These are phyloP conservation scores for Crematogaster levior DNA, from an alignment of 2,888 invertebrate genomes.

Conservation along the genomic window DNA sequence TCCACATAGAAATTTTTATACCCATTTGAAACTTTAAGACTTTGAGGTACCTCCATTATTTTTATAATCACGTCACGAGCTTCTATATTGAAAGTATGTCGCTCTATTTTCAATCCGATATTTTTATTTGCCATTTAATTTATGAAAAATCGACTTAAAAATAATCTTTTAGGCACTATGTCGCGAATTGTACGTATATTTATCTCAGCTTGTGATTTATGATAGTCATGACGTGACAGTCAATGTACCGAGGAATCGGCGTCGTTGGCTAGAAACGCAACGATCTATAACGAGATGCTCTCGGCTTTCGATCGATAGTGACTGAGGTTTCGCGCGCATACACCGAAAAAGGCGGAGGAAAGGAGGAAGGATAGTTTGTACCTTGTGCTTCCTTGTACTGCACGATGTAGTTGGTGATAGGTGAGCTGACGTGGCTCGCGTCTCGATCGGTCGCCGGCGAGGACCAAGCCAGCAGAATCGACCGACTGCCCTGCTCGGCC, in stretches of 20 bases:
- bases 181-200: background rate
- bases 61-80: background rate
- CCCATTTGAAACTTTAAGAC: background rate
- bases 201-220: background rate
- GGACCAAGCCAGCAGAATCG: slow-evolving; percentile 88
- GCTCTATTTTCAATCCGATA: background rate
- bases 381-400: slow-evolving; percentile 88
- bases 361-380: slow-evolving; percentile 70
- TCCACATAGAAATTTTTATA: background rate
- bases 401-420: slow-evolving; percentile 87
- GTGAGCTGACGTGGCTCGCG: slow-evolving; percentile 85
- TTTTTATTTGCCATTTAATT: background rate
- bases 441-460: slow-evolving; percentile 85
- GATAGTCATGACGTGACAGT: background rate
- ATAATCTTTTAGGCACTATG: background rate
- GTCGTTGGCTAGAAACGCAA: background rate
- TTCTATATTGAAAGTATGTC: background rate
- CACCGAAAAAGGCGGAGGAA: background rate
- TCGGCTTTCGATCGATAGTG: slow-evolving; percentile 16
- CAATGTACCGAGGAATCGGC: background rate
- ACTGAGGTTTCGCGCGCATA: background rate
- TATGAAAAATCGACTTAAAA: background rate
- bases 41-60: background rate
- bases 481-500: slow-evolving; percentile 87
- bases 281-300: slow-evolving; percentile 19